Base-by-base conservation (phyloP, 2,888 invertebrate species). In the Therioaphis trifolii region DNA sequence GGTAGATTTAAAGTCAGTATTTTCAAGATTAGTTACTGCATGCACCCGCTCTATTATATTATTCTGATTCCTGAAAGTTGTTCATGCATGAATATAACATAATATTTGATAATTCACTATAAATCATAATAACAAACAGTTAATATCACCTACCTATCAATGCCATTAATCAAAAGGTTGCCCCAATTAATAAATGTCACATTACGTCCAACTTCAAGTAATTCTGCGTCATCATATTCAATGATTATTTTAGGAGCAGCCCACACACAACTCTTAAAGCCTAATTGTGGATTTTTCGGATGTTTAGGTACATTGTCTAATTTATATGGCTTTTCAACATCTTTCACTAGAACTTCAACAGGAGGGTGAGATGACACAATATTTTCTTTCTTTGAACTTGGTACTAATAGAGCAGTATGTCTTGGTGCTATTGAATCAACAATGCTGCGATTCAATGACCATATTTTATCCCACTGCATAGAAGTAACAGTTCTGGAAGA, bases 381-480 rank as follows among this genome's bases (percentile, higher is more conserved):
- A 24, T 40, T 49, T 12, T 49, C 35, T 24, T 63, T 29, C 46
- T 63, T 63, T 46, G 15, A 46, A 29, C 52, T 68, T 14, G 35
- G 18, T 68, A 35, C 24, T 1, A 68, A 68, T 66, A 78, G 35
- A 0, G 97, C 95, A 0, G 97, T 98, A 89, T 94, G 99, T 43
- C 99, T 92, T 1, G 97, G 95, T 0, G 97, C 98, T 86, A 97
- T 91, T 0, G 98, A 98, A 90, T 99, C 99, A 86, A 99, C 98
- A 1, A 97, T 94, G 93, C 93, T 88, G 89, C 98, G 99, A 89
- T 99, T 99, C 88, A 99, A 96, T 15, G 99, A 94, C 99, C 99
- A 99, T 87, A 99, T 98, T 90, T 99, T 99, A 89, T 99, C 99
- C 99, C 99, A 99, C 89, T 98, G 98, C 99, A 99, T 99, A 89